Evolutionary conservation across 1,140 invertebrate genomes (phyloP).

Genomic region (Mya arenaria): DNA sequence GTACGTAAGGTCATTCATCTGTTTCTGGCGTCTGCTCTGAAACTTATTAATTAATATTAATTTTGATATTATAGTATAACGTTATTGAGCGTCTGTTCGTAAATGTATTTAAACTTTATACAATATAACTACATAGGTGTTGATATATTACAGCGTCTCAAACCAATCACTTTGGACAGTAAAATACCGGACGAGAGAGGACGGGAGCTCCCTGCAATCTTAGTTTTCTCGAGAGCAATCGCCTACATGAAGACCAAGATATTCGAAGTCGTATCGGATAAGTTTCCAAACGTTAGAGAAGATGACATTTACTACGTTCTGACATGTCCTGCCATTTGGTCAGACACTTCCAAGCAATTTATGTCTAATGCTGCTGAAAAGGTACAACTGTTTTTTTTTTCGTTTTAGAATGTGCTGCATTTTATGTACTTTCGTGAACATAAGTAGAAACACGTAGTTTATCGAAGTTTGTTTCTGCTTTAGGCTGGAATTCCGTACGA

Average conservation of each 20-base stretch:
- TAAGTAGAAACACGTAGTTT: too few species aligned
- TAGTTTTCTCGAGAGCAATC: slow-evolving; percentile 16
- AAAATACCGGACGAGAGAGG: slow-evolving; percentile 19
- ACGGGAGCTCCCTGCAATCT: neutral
- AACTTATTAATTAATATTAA: neutral
- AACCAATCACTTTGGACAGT: neutral
- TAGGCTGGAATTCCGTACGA: slow-evolving; percentile 28
- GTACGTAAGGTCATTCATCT: neutral
- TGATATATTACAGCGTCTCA: neutral
- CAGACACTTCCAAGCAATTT: slow-evolving; percentile 20
- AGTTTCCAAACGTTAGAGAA: neutral
- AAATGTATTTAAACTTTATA: neutral
- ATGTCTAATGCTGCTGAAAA: slow-evolving; percentile 34
- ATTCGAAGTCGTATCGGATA: neutral
- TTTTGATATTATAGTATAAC: neutral
- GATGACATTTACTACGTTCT: slow-evolving; percentile 31
- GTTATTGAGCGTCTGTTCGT: neutral
- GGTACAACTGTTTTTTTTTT: neutral
- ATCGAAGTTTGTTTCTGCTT: too few species aligned
- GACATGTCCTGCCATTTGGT: slow-evolving; percentile 47
- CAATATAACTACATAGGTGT: neutral
- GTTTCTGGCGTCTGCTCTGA: neutral
- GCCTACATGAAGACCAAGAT: slow-evolving; percentile 20
- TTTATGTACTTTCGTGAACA: too few species aligned
- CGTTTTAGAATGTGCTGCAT: too few species aligned